Evolutionary conservation across 2,797 vertebrate species (phyloP).

Genomic region (Poeciliopsis turneri): DNA sequence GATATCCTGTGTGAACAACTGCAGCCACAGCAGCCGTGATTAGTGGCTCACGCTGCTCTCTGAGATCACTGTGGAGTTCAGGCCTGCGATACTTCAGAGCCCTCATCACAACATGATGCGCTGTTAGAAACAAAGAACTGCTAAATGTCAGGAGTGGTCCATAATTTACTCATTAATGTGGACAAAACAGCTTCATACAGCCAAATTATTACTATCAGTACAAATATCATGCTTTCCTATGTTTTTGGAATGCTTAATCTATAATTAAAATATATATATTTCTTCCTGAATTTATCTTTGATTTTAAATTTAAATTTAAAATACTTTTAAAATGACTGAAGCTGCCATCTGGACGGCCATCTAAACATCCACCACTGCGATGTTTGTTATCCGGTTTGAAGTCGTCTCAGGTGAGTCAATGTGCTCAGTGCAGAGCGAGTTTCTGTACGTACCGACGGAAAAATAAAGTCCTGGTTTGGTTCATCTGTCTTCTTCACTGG

Average conservation of each 20-base stretch:
- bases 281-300: background rate
- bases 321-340: background rate
- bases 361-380: background rate
- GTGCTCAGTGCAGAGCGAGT: background rate
- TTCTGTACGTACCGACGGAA: background rate
- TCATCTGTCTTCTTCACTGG: background rate
- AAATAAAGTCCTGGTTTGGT: background rate
- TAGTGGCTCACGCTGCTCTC: slow-evolving; percentile 27
- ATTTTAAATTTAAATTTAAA: background rate
- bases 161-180: background rate
- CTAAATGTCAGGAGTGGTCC: background rate
- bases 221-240: background rate
- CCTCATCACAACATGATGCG: slow-evolving; percentile 1
- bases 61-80: slow-evolving; percentile 24
- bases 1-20: slow-evolving; percentile 25
- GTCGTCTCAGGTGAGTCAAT: background rate
- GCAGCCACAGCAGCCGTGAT: slow-evolving; percentile 29
- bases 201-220: background rate
- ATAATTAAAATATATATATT: background rate
- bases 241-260: background rate
- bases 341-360: background rate
- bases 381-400: background rate
- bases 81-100: slow-evolving; percentile 16
- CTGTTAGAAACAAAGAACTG: slow-evolving; percentile 1
- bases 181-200: background rate